A percentile compares a stretch with the other conserved stretches of the same genome.
Conservation (phyloP, 2,113 vertebrate species). For the Erythrolamprus reginae region DNA sequence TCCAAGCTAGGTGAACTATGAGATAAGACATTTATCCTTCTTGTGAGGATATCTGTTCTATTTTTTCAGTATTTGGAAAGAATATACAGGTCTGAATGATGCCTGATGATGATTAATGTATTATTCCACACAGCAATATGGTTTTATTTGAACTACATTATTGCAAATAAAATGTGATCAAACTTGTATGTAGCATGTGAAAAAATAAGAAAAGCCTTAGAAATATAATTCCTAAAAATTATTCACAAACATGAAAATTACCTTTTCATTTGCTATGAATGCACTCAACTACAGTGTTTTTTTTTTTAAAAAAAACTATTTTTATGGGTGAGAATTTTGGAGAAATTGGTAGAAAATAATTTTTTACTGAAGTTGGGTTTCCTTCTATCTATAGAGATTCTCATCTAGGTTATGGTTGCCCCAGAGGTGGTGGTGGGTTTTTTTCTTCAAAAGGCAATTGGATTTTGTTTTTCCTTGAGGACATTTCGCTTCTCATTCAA, state of each 20-base stretch:
- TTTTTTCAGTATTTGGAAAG: slow-evolving; percentile 51
- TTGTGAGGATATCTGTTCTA: slow-evolving; percentile 54
- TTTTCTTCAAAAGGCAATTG: background rate
- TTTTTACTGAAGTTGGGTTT: slow-evolving; percentile 7
- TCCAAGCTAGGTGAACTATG: slow-evolving; percentile 63
- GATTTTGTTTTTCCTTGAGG: background rate
- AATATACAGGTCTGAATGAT: slow-evolving; percentile 50
- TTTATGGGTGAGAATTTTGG: slow-evolving; percentile 27
- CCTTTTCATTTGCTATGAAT: slow-evolving; percentile 34
- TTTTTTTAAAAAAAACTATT: slow-evolving; percentile 25
- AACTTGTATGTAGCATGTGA: slow-evolving; percentile 23
- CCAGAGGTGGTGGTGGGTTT: too few relatives aligned
- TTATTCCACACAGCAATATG: slow-evolving; percentile 57
- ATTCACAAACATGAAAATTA: slow-evolving; percentile 33
- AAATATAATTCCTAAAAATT: slow-evolving; percentile 54
- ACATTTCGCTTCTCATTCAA: background rate
- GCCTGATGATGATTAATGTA: slow-evolving; percentile 74
- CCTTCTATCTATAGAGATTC: background rate
- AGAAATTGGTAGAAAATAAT: slow-evolving; percentile 4
- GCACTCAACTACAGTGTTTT: slow-evolving; percentile 50
- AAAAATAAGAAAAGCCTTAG: slow-evolving; percentile 35
- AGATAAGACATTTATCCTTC: slow-evolving; percentile 63
- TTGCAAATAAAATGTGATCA: slow-evolving; percentile 59
- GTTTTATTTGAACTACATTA: slow-evolving; percentile 56
- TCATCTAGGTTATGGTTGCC: background rate